Base-by-base conservation (phyloP, 2,113 vertebrate genomes). In the Microtus oregoni region DNA sequence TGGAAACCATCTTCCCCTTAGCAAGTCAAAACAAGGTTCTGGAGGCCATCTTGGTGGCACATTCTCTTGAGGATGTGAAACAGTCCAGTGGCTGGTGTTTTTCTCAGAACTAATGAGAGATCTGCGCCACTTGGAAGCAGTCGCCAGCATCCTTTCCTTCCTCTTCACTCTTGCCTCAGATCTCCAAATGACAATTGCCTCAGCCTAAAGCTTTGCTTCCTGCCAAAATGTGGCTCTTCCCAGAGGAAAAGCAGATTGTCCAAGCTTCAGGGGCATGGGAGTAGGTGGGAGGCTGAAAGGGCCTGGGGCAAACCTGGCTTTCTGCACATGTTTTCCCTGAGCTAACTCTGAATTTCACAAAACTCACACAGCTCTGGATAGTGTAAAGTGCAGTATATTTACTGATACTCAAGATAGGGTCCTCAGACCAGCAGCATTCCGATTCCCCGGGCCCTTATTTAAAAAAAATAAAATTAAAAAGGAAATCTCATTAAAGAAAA, bases 31-130 rank as follows among this genome's bases (percentile, higher is more conserved):
- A 41, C 77, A 85, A 96, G 91, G 86, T 91, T 92, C 92, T 95
- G 92, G 94, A 94, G 96, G 93, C 68, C 65, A 65, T 94, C 65
- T 94, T 88, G 30, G 76, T 68, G 75, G 65, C 85, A 83, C 5
- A 2, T 94, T 92, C 83, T 89, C 86, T 72, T 73, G 61, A 83
- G 82, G 92, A 97, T 50, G 61, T 24, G 68, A 95, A 95, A 81
- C 52, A 93, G 79, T 47, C 50, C 55, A 6, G 78, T 10, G 10
- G 88, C 90, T 96, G 85, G 94, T 52, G 44, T 55, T 94, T 91
- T 89, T 77, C 61, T 90, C 67, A 13, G 65, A 92, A 87, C 93
- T 97, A 92, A 90, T 63, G 65, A 96, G 85, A 52, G 85, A 93
- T 94, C 88, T 90, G 76, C 20, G 65, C 78, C 92, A 88, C 78